Conservation (phyloP, 2,797 vertebrate species). For the Euthynnus affinis region DNA sequence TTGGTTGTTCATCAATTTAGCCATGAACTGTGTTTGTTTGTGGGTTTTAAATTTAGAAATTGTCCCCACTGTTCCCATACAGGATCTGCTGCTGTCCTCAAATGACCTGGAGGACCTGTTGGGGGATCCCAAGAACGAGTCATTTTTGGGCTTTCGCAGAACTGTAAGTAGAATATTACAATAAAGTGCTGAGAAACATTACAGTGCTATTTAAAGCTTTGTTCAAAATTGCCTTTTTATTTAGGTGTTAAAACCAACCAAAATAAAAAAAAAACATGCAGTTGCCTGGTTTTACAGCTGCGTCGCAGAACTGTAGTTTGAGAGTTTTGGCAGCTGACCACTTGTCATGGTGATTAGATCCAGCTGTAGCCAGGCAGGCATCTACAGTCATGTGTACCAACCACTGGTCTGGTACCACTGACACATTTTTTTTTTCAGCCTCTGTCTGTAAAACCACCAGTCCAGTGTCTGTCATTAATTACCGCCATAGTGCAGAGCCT, state of each 20-base stretch:
- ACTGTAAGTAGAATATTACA: conserved; percentile 71
- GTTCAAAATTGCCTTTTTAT: not conserved
- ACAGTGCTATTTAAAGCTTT: not conserved
- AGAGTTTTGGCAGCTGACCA: conserved; percentile 41
- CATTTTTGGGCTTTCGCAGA: conserved; percentile 31
- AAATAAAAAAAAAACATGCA: not conserved
- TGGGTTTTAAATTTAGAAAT: conserved; percentile 23
- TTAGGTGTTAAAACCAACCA: conserved; percentile 13
- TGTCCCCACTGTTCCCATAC: conserved; percentile 45
- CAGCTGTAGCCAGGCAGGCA: conserved; percentile 49
- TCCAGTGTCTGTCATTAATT: conserved; percentile 59
- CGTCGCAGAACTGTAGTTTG: not conserved
- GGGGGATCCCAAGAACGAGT: conserved; percentile 55
- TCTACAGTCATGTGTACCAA: conserved; percentile 17
- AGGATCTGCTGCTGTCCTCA: conserved; percentile 81
- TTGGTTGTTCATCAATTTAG: conserved; percentile 39
- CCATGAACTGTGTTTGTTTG: conserved; percentile 19
- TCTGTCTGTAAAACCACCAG: conserved; percentile 40
- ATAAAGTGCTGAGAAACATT: not conserved
- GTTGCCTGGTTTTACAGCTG: conserved; percentile 42
- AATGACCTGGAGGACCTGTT: conserved; percentile 84
- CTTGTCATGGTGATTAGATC: conserved; percentile 44
- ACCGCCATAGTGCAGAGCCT: conserved; percentile 37
- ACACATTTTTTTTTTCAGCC: conserved; percentile 21
- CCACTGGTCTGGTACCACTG: conserved; percentile 46